Percentiles rank a stretch among this genome's conserved stretches.
These are phyloP conservation scores for Haliaeetus leucogaster DNA, from an alignment of 2,113 vertebrate species.

Conservation along the genomic window DNA sequence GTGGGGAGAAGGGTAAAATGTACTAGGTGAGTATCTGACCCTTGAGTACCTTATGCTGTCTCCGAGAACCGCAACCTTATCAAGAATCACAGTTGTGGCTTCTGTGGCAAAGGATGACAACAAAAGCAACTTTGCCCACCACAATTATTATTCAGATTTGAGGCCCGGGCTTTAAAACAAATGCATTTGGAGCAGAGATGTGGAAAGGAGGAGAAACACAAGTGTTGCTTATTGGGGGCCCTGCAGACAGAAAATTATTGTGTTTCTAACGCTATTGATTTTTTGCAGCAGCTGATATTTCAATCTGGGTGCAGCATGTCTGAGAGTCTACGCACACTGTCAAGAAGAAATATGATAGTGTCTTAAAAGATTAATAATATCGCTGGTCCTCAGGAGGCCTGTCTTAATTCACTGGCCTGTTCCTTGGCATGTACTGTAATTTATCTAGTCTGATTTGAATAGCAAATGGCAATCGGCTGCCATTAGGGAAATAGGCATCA, in stretches of 20 bases:
- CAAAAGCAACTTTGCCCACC: slow-evolving; percentile 3
- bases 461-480: slow-evolving; percentile 88
- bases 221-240: slow-evolving; percentile 70
- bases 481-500: slow-evolving; percentile 88
- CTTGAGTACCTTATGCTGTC: background rate
- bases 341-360: slow-evolving; percentile 90
- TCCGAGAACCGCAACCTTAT: slow-evolving; percentile 13
- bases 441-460: slow-evolving; percentile 90
- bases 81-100: slow-evolving; percentile 46
- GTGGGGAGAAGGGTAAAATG: background rate
- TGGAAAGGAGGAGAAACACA: slow-evolving; percentile 44
- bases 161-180: slow-evolving; percentile 46
- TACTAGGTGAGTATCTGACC: background rate
- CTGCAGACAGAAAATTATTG: slow-evolving; percentile 81
- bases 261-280: slow-evolving; percentile 85
- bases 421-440: slow-evolving; percentile 88
- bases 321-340: slow-evolving; percentile 83
- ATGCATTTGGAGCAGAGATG: slow-evolving; percentile 39
- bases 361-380: slow-evolving; percentile 91
- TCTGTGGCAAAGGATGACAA: slow-evolving; percentile 43
- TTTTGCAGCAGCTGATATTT: slow-evolving; percentile 86
- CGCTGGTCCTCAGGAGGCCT: slow-evolving; percentile 85
- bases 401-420: slow-evolving; percentile 90
- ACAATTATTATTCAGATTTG: slow-evolving; percentile 35
- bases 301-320: slow-evolving; percentile 86